Base-by-base conservation (phyloP, 2,888 invertebrate genomes). In the Morpho deidamia region DNA sequence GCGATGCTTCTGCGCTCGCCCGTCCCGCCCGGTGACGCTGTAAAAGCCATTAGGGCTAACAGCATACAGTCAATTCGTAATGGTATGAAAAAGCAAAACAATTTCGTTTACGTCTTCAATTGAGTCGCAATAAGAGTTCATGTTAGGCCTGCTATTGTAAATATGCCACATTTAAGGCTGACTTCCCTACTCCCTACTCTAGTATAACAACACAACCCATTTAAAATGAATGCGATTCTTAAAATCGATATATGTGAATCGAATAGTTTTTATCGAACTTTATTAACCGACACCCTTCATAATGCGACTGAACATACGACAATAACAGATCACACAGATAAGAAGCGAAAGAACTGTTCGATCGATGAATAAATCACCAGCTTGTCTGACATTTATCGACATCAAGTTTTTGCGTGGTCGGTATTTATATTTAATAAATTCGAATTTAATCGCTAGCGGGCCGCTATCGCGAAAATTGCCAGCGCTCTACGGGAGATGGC, bases 381-480 rank as follows among this genome's bases (percentile, higher is more conserved):
- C 35, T 54, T 37, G 72, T 63, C 58, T 62, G 65, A 59, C 70
- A 70, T 76, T 82, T 83, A 83, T 81, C 78, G 78, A 82, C 76
- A 81, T 78, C 71, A 74, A 71, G 74, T 82, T 85, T 84, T 84
- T 83, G 69, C 63, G 48, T 11, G 39, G 34, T 33, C 10, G 34
- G 48, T 33, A 41, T 71, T 78, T 81, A 71, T 78, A 77, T 77
- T 79, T 79, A 80, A 83, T 81, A 81, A 82, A 84, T 78, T 79
- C 76, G 68, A 74, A 69, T 81, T 78, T 78, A 80, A 78, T 71
- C 69, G 71, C 56, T 68, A 72, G 76, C 79, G 78, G 72, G 70
- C 78, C 78, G 77, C 71, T 79, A 84, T 84, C 83, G 78, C 71
- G 78, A 70, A 81, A 83, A 83, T 83, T 81, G 75, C 80, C 75